A percentile compares a stretch with the other conserved stretches of the same genome.
Conservation (phyloP, 2,888 invertebrate species). For the Panzeria rudis region DNA sequence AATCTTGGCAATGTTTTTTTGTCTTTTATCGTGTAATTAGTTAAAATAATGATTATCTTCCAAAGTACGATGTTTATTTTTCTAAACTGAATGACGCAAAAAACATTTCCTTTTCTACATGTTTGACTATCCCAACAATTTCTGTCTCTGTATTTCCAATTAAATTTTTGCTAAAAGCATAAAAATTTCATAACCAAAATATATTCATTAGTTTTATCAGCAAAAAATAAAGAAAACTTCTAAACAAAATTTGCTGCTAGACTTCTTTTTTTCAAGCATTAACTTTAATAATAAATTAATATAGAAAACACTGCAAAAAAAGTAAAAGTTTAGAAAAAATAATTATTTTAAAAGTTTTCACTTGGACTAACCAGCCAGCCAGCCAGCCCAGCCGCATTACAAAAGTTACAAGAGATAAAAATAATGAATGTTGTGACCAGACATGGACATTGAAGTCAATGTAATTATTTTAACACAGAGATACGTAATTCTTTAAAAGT, state of each 20-base stretch:
- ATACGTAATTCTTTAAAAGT: conserved; percentile 46
- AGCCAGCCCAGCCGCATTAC: not conserved
- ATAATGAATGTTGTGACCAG: conserved; percentile 58
- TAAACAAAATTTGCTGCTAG: conserved; percentile 24
- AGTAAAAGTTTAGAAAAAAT: conserved; percentile 55
- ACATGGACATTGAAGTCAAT: conserved; percentile 52
- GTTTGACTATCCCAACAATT: not conserved
- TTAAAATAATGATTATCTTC: too few relatives aligned
- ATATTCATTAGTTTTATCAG: conserved; percentile 14
- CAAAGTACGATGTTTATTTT: too few relatives aligned
- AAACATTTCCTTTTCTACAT: too few relatives aligned
- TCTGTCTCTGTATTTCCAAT: not conserved
- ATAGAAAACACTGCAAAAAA: conserved; percentile 46
- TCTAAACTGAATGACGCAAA: too few relatives aligned
- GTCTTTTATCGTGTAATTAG: too few relatives aligned
- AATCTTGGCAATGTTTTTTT: too few relatives aligned
- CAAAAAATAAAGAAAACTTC: conserved; percentile 18
- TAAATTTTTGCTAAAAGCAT: not conserved
- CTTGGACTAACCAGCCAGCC: conserved; percentile 1
- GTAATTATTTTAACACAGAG: conserved; percentile 35
- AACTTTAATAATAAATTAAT: conserved; percentile 29
- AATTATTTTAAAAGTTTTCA: conserved; percentile 43
- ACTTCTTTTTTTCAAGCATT: conserved; percentile 27
- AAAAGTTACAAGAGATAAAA: conserved; percentile 46
- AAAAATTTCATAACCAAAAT: not conserved